Evolutionary conservation across 23 tunicate species (phyloP).

Genomic region (Oikopleura dioica): DNA sequence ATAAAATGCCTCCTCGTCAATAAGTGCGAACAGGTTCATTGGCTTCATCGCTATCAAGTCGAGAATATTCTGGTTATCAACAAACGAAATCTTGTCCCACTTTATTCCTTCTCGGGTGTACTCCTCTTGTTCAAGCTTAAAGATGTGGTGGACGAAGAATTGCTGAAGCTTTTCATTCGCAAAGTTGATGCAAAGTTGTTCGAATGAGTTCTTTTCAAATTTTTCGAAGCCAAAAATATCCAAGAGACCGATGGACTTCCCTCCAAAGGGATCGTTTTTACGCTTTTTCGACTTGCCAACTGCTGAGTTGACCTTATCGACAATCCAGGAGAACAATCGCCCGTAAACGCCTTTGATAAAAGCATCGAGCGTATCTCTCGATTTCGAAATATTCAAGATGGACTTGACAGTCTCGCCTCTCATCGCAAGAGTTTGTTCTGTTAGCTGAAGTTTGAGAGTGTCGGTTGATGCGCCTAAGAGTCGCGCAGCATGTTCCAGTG

Average conservation of each 20-base stretch:
- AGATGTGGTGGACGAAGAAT: constrained; percentile 59
- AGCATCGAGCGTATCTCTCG: constrained; percentile 77
- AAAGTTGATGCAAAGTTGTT: constrained; percentile 85
- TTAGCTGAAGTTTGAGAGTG: constrained; percentile 27
- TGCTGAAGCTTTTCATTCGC: constrained; percentile 93
- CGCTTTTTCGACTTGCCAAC: constrained; percentile 34
- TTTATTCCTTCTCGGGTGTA: constrained; percentile 88
- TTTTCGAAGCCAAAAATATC: constrained; percentile 95
- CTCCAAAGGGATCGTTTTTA: not conserved
- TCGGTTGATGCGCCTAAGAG: not conserved
- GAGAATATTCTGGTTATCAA: constrained; percentile 65
- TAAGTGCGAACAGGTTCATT: constrained; percentile 46
- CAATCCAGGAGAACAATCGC: constrained; percentile 66
- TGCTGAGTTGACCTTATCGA: constrained; percentile 39
- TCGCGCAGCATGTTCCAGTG: not conserved
- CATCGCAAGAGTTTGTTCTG: constrained; percentile 42
- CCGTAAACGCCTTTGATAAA: constrained; percentile 50
- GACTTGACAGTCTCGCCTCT: constrained; percentile 65
- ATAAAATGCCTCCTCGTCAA: constrained; percentile 79
- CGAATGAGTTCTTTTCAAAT: constrained; percentile 59
- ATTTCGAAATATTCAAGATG: constrained; percentile 60
- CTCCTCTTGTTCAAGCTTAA: constrained; percentile 75
- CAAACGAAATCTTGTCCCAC: constrained; percentile 84
- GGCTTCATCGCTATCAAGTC: constrained; percentile 66
- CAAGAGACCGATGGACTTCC: constrained; percentile 45